Evolutionary conservation across 2,888 invertebrate species (phyloP), one percentile per base, ranked within the genome.

Genomic region (Caenorhabditis sp.): DNA sequence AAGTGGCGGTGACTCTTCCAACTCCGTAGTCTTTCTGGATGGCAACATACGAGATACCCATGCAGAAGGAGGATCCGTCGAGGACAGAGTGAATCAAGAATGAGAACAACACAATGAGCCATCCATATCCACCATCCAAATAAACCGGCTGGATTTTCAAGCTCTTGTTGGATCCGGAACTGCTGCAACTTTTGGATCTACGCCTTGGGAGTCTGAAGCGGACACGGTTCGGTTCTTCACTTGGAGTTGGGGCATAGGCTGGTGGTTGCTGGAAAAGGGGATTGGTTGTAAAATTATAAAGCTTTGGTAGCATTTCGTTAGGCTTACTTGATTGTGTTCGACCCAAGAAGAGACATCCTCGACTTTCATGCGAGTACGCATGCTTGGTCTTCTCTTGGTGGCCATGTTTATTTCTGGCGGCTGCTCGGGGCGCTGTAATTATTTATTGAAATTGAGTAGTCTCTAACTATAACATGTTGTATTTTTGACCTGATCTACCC

Each of bases 1-100:
- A 95, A 2, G 96, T 96, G 0, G 97, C 96, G 91, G 95, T 95
- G 70, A 96, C 95, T 89, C 96, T 95, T 65, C 95, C 95, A 91
- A 95, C 95, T 58, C 95, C 95, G 93, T 96, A 97, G 92, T 96
- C 86, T 20, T 62, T 40, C 74, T 96, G 93, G 90, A 97, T 95
- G 91, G 96, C 95, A 1, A 95, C 95, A 92, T 94, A 96, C 89
- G 97, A 95, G 4, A 97, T 95, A 70, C 97, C 97, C 92, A 97
- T 97, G 84, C 96, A 96, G 93, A 96, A 96, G 0, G 96, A 96
- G 86, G 96, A 95, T 2, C 97, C 97, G 92, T 97, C 97, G 50
- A 96, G 96, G 89, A 97, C 96, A 83, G 96, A 94, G 92, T 96
- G 96, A 83, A 96, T 95, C 93, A 96, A 94, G 92, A 97, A 97